Evolutionary conservation across 1,140 invertebrate genomes (phyloP).

Genomic region (Zophobas morio): DNA sequence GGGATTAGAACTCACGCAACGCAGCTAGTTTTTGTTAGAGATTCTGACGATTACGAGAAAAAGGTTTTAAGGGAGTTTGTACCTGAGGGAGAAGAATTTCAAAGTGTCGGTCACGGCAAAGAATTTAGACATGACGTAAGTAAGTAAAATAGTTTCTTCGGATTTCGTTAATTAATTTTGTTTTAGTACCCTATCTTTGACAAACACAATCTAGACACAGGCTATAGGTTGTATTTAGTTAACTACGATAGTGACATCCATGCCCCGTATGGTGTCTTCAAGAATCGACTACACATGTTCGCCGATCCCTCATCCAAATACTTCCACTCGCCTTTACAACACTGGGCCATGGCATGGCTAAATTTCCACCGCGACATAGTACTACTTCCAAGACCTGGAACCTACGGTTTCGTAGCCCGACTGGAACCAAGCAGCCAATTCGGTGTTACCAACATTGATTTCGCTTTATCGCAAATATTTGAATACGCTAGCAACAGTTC

Average conservation of each 20-base stretch:
- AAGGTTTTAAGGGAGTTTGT: conserved; percentile 61
- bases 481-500: conserved; percentile 39
- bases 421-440: conserved; percentile 51
- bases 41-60: conserved; percentile 57
- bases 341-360: not conserved
- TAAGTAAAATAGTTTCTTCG: conserved; percentile 38
- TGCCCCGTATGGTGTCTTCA: conserved; percentile 13
- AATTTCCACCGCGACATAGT: conserved; percentile 21
- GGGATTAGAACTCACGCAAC: conserved; percentile 60
- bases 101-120: conserved; percentile 60
- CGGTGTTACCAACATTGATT: conserved; percentile 54
- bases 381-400: conserved; percentile 37
- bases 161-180: not conserved
- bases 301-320: conserved; percentile 1
- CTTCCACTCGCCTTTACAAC: conserved; percentile 29
- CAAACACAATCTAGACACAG: conserved; percentile 60
- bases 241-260: conserved; percentile 59
- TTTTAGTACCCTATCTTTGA: conserved; percentile 57
- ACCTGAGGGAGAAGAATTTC: conserved; percentile 59
- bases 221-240: conserved; percentile 56
- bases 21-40: conserved; percentile 62
- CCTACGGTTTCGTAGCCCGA: conserved; percentile 43
- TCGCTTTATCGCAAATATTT: conserved; percentile 51
- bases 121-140: conserved; percentile 61
- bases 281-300: not conserved